Percentiles rank a stretch among this genome's conserved stretches.
phyloP scores from a whole-genome alignment of 2,888 invertebrate species.

The Melolontha melolontha region DNA sequence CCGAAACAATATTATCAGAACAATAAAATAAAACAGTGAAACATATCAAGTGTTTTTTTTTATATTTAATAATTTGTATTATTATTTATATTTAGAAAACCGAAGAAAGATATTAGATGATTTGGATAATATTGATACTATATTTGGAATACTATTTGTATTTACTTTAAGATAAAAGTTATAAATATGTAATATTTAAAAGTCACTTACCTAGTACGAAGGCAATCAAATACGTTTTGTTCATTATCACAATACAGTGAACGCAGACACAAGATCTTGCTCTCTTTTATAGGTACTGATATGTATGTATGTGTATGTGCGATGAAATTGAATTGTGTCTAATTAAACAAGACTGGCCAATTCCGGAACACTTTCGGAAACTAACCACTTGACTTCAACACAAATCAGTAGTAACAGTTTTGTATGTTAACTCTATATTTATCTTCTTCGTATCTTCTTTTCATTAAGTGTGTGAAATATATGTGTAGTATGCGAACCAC shows the following conservation, averaged over 20 bases:
- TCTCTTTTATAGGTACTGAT: conserved; percentile 8
- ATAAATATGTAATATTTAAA: background rate
- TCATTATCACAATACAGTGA: conserved; percentile 25
- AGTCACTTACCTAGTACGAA: conserved; percentile 34
- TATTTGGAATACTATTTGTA: too few species aligned
- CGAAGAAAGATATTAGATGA: too few species aligned
- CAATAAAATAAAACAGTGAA: too few species aligned
- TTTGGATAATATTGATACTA: too few species aligned
- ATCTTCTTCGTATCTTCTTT: background rate
- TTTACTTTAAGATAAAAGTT: background rate
- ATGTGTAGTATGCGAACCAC: background rate
- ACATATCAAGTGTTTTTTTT: too few species aligned
- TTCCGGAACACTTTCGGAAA: conserved; percentile 35
- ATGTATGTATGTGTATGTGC: too few species aligned
- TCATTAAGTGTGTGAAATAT: conserved; percentile 9
- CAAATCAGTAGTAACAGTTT: conserved; percentile 6
- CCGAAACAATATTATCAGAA: too few species aligned
- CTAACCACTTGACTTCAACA: conserved; percentile 17
- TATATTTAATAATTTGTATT: too few species aligned
- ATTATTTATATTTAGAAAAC: too few species aligned
- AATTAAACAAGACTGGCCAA: conserved; percentile 20
- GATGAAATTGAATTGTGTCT: conserved; percentile 15
- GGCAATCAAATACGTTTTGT: conserved; percentile 21
- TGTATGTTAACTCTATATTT: conserved; percentile 1
- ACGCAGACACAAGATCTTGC: conserved; percentile 13